phyloP scores from a whole-genome alignment of 2,113 vertebrate genomes.

The Phoxinus phoxinus region DNA sequence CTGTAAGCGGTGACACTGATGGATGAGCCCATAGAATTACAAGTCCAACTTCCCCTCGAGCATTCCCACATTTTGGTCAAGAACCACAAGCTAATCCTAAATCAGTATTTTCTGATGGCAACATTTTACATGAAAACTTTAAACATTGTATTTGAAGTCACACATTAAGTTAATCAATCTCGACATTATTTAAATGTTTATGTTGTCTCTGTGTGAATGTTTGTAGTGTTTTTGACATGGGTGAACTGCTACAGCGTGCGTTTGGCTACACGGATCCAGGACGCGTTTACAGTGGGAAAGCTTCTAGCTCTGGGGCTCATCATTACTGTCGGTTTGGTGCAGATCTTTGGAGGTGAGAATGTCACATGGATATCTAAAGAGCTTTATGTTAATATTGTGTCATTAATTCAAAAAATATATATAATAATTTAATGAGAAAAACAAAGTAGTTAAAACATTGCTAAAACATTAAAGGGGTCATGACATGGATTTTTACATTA shows the following conservation, averaged over 20 bases:
- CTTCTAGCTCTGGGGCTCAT: constrained; percentile 92
- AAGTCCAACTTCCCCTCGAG: constrained; percentile 45
- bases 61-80: constrained; percentile 66
- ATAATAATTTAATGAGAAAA: no score
- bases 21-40: constrained; percentile 70
- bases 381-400: no score
- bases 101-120: neutral
- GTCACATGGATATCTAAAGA: no score
- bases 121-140: neutral
- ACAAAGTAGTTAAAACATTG: no score
- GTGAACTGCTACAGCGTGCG: constrained; percentile 96
- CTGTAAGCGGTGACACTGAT: constrained; percentile 70
- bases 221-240: constrained; percentile 92
- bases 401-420: no score
- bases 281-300: constrained; percentile 93
- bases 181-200: neutral
- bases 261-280: constrained; percentile 94
- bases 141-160: neutral
- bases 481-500: no score
- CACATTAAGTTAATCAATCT: neutral
- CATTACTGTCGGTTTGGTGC: constrained; percentile 88
- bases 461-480: no score
- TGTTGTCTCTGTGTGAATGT: constrained; percentile 45
- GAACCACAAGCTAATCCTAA: neutral
- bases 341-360: constrained; percentile 82